These are phyloP conservation scores for Melanchra persicariae DNA, from an alignment of 2,888 invertebrate species.

Conservation along the genomic window DNA sequence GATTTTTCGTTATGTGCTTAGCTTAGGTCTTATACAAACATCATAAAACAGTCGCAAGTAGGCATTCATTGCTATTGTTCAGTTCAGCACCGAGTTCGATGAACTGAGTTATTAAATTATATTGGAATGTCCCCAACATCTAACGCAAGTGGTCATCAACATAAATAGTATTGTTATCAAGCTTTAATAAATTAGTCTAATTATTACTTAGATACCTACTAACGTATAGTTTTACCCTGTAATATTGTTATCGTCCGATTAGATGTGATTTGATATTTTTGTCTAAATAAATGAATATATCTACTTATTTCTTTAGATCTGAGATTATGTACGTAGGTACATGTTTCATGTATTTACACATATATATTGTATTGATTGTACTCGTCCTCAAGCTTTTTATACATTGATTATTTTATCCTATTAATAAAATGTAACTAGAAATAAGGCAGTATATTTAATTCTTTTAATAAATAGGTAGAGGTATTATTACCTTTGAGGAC, in stretches of 20 bases:
- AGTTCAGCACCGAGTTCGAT: slow-evolving; percentile 52
- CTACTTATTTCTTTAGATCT: slow-evolving; percentile 30
- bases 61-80: slow-evolving; percentile 8
- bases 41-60: slow-evolving; percentile 4
- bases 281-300: slow-evolving; percentile 42
- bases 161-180: slow-evolving; percentile 62
- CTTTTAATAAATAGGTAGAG: slow-evolving; percentile 38
- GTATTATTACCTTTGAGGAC: slow-evolving; percentile 38
- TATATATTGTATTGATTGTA: slow-evolving; percentile 32
- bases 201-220: slow-evolving; percentile 52
- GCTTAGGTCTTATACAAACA: neutral
- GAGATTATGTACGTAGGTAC: slow-evolving; percentile 29
- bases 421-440: slow-evolving; percentile 38
- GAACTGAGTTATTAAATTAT: slow-evolving; percentile 34
- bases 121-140: slow-evolving; percentile 34
- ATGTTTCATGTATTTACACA: slow-evolving; percentile 57
- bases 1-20: neutral
- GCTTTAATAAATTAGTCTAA: slow-evolving; percentile 65
- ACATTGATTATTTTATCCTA: slow-evolving; percentile 33
- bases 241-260: slow-evolving; percentile 61
- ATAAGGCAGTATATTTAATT: slow-evolving; percentile 31
- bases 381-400: slow-evolving; percentile 54
- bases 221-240: slow-evolving; percentile 56
- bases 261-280: slow-evolving; percentile 56
- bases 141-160: slow-evolving; percentile 34